Evolutionary conservation across 64 coral and sea anemone genomes (phyloP).

Genomic region (Catalaphyllia jardinei): DNA sequence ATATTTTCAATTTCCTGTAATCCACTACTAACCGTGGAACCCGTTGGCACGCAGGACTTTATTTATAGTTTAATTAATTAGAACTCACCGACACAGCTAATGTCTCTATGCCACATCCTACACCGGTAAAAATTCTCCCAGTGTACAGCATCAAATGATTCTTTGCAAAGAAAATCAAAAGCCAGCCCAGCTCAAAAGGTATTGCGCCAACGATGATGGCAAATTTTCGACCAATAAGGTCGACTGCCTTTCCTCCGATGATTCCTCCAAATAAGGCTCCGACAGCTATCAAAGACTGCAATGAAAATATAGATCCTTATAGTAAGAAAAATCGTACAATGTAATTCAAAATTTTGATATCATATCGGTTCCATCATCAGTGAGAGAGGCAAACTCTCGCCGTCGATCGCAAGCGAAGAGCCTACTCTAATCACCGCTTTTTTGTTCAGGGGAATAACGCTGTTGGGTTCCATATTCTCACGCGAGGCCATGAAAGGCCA

Average conservation of each 20-base stretch:
- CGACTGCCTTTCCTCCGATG: constrained; percentile 11
- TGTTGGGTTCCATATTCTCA: no score
- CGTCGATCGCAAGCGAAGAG: no score
- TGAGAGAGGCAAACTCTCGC: no score
- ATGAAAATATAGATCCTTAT: not conserved
- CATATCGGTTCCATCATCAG: no score
- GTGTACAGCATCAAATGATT: constrained; percentile 32
- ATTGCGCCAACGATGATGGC: constrained; percentile 41
- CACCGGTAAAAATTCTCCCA: constrained; percentile 58
- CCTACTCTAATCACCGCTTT: no score
- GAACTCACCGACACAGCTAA: constrained; percentile 70
- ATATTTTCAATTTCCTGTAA: no score
- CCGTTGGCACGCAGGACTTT: not conserved
- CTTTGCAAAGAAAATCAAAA: constrained; percentile 49
- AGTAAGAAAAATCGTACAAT: no score
- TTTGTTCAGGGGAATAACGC: no score
- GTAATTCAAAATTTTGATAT: no score
- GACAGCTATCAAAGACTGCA: constrained; percentile 53
- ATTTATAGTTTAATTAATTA: no score
- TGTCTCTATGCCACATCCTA: constrained; percentile 45
- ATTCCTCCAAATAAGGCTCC: constrained; percentile 65
- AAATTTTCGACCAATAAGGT: constrained; percentile 53
- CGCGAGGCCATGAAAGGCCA: no score
- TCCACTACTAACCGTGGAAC: no score
- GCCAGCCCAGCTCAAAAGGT: constrained; percentile 67